phyloP scores from a whole-genome alignment of 2,113 vertebrate species.

The Seriola dumerili region DNA sequence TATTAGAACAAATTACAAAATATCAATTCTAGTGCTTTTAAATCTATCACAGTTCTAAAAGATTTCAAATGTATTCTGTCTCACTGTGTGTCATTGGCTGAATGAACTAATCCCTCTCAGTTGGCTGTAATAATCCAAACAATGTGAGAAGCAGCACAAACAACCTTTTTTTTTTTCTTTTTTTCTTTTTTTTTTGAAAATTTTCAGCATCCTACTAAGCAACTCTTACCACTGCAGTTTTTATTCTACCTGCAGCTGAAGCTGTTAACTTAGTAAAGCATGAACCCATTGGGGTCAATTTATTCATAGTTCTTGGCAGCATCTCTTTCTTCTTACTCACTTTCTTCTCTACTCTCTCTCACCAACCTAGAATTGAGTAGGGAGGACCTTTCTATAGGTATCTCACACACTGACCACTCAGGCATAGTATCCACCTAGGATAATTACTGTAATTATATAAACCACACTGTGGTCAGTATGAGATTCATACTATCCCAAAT shows the following conservation, averaged over 20 bases:
- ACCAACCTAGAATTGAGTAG: neutral
- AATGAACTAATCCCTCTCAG: constrained; percentile 14
- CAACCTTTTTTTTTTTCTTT: neutral
- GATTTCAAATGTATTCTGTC: neutral
- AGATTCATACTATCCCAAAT: constrained; percentile 1
- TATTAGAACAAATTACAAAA: neutral
- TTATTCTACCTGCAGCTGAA: constrained; percentile 35
- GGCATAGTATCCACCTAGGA: neutral
- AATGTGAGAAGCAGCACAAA: neutral
- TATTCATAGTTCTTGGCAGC: constrained; percentile 56
- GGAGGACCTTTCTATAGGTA: neutral
- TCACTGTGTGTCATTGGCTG: neutral
- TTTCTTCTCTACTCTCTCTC: constrained; percentile 1
- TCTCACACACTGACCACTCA: constrained; percentile 33
- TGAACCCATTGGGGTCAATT: constrained; percentile 45
- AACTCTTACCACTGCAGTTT: neutral
- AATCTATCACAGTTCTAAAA: neutral
- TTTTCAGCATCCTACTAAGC: neutral
- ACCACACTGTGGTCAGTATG: constrained; percentile 8
- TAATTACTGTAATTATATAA: constrained; percentile 33
- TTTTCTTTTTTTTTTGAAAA: neutral
- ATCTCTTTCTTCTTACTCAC: neutral
- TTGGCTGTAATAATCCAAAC: constrained; percentile 2
- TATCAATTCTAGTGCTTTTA: neutral
- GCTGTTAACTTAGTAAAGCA: constrained; percentile 38